phyloP scores from a whole-genome alignment of 1,140 invertebrate genomes.

The Thereuonema tuberculata region DNA sequence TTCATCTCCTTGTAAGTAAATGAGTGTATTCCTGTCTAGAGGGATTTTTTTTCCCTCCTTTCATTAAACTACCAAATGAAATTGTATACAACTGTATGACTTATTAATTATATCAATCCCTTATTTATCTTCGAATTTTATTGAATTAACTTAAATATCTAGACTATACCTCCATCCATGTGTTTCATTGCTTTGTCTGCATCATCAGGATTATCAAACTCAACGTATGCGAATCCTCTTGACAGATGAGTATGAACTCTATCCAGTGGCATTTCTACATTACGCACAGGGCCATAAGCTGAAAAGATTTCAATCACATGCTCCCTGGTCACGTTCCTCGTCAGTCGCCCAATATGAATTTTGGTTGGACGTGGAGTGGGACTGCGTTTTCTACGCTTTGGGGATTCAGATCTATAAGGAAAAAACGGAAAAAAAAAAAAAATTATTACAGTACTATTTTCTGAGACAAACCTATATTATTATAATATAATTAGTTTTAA shows the following conservation, averaged over 20 bases:
- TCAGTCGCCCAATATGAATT: slow-evolving; percentile 82
- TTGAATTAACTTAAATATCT: too few species aligned
- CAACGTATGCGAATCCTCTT: slow-evolving; percentile 85
- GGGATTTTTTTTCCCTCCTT: too few species aligned
- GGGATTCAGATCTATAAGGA: slow-evolving; percentile 30
- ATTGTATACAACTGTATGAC: too few species aligned
- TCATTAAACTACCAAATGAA: too few species aligned
- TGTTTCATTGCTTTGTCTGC: slow-evolving; percentile 98
- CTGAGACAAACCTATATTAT: too few species aligned
- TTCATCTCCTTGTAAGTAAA: too few species aligned
- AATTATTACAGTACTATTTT: not conserved
- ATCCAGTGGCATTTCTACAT: slow-evolving; percentile 77
- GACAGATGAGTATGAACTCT: slow-evolving; percentile 70
- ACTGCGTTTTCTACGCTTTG: slow-evolving; percentile 40
- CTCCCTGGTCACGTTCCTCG: slow-evolving; percentile 75
- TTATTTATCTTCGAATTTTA: slow-evolving; percentile 20
- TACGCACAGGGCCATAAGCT: slow-evolving; percentile 76
- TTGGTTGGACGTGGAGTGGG: slow-evolving; percentile 73
- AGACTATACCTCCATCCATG: slow-evolving; percentile 98
- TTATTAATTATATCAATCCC: not conserved
- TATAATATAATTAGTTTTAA: too few species aligned
- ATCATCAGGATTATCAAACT: slow-evolving; percentile 84
- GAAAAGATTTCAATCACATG: slow-evolving; percentile 93
- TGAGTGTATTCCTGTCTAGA: too few species aligned
- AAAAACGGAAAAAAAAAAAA: not conserved